Evolutionary conservation across 2,888 invertebrate species (phyloP).

Genomic region (Hecatera dysodea): DNA sequence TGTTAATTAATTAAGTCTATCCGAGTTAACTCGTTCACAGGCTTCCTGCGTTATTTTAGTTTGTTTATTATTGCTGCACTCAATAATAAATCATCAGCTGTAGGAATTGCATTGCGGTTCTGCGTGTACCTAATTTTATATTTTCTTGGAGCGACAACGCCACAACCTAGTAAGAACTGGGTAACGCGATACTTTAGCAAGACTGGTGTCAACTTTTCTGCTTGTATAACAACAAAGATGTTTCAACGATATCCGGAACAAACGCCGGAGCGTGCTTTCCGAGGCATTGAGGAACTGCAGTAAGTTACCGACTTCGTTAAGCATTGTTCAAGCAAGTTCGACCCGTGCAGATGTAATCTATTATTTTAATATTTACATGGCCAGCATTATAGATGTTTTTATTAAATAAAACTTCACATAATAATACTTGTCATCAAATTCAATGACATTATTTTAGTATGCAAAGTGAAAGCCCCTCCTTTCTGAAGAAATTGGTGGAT

Average conservation of each 20-base stretch:
- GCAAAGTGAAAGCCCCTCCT: background rate
- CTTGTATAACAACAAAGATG: no score
- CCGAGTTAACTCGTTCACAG: background rate
- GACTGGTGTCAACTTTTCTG: no score
- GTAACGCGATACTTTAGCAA: no score
- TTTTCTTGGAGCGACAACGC: no score
- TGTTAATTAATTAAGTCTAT: conserved; percentile 1
- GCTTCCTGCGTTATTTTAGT: background rate
- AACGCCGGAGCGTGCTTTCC: no score
- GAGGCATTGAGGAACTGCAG: no score
- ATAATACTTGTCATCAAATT: background rate
- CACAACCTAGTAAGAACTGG: no score
- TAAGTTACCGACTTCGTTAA: no score
- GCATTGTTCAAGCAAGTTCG: no score
- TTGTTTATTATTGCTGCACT: background rate
- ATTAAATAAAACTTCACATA: background rate
- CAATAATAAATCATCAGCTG: background rate
- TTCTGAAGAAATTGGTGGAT: background rate
- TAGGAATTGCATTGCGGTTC: background rate
- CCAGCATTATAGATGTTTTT: background rate
- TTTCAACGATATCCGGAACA: no score
- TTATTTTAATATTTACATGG: no score
- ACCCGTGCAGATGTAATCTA: no score
- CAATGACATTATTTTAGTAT: background rate
- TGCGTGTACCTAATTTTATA: background rate